Evolutionary conservation across 2,888 invertebrate genomes (phyloP).

Genomic region (Polymixis lichenea): DNA sequence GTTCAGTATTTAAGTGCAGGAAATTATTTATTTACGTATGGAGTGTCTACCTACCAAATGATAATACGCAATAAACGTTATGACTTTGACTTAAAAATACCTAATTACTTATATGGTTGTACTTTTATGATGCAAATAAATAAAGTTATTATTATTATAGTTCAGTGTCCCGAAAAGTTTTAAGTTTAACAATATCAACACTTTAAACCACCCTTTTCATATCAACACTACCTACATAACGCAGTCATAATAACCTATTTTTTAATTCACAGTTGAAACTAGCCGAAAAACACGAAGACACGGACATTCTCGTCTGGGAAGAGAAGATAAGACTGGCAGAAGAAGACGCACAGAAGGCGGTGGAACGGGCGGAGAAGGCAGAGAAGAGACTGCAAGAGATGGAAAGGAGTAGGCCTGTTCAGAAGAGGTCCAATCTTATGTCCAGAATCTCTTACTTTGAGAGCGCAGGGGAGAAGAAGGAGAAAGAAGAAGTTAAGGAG

Average conservation of each 20-base stretch:
- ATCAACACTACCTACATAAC: no score
- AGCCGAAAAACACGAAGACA: conserved; percentile 92
- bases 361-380: conserved; percentile 91
- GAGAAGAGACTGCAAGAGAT: conserved; percentile 74
- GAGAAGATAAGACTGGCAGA: conserved; percentile 93
- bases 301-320: conserved; percentile 92
- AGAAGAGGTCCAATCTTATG: conserved; percentile 77
- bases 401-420: conserved; percentile 58
- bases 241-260: background rate
- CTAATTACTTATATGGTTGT: no score
- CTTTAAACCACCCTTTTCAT: no score
- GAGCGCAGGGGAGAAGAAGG: conserved; percentile 75
- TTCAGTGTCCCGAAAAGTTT: no score
- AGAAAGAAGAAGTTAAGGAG: conserved; percentile 60
- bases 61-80: no score
- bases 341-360: conserved; percentile 92
- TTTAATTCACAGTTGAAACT: conserved; percentile 85
- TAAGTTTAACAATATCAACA: no score
- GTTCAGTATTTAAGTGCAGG: no score
- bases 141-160: no score
- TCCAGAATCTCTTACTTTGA: conserved; percentile 86
- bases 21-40: no score
- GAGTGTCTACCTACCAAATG: no score
- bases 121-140: no score
- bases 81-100: no score